phyloP scores from a whole-genome alignment of 2,888 invertebrate genomes.

The Coelinius sp. region DNA sequence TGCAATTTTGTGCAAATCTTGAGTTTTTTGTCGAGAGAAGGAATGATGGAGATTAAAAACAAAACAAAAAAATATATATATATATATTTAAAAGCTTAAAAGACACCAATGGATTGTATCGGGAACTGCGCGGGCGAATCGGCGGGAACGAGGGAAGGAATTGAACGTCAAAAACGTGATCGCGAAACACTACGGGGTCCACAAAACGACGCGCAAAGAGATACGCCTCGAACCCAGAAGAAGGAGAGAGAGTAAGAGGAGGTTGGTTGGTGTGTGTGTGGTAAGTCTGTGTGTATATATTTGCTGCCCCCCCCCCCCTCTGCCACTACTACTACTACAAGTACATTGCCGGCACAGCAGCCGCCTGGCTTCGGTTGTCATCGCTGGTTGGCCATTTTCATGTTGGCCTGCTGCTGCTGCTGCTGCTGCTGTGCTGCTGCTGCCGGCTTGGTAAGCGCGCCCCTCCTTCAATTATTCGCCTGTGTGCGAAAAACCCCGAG shows the following conservation, averaged over 20 bases:
- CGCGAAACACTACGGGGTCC: conserved; percentile 79
- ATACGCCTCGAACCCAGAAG: conserved; percentile 74
- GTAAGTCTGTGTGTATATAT: not conserved
- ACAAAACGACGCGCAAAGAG: conserved; percentile 86
- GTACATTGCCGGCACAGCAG: conserved; percentile 28
- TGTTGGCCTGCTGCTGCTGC: conserved; percentile 56
- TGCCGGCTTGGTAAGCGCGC: conserved; percentile 56
- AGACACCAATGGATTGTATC: too few relatives aligned
- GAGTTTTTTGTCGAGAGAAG: too few relatives aligned
- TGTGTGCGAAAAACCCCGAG: conserved; percentile 56
- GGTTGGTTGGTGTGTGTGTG: not conserved
- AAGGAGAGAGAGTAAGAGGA: not conserved
- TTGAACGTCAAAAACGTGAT: conserved; percentile 64
- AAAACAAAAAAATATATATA: too few relatives aligned
- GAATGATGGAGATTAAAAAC: not conserved
- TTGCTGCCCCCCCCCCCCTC: not conserved
- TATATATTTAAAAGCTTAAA: not conserved
- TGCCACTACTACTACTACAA: conserved; percentile 20
- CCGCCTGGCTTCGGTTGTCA: conserved; percentile 42
- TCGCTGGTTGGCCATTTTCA: conserved; percentile 65
- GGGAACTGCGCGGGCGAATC: conserved; percentile 68
- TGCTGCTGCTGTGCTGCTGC: too few relatives aligned
- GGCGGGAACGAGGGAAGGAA: conserved; percentile 74
- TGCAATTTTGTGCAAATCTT: too few relatives aligned
- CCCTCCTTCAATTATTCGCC: conserved; percentile 67